phyloP scores from a whole-genome alignment of 2,797 vertebrate genomes.

The Coranthus polyacanthus region DNA sequence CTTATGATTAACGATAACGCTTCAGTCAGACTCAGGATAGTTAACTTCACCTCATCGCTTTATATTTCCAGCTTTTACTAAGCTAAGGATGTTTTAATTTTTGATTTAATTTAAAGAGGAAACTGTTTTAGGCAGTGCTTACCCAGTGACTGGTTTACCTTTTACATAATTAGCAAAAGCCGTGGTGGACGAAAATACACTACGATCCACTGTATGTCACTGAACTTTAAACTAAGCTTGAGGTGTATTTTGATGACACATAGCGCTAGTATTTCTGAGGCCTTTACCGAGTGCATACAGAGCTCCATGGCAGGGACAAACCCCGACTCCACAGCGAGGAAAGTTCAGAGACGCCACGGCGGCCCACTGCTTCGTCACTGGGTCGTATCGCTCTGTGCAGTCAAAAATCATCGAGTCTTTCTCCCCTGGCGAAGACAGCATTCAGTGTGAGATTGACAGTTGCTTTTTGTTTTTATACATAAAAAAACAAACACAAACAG shows the following conservation, averaged over 20 bases:
- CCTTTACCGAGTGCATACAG: conserved; percentile 94
- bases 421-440: conserved; percentile 86
- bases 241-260: background rate
- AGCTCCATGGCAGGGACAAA: conserved; percentile 93
- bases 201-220: no score
- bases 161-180: no score
- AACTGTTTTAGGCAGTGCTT: no score
- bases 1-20: no score
- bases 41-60: no score
- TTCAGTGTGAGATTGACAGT: background rate
- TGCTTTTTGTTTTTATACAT: background rate
- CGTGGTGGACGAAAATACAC: no score
- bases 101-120: no score
- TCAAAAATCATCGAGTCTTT: conserved; percentile 99
- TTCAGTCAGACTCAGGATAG: no score
- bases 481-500: background rate
- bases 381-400: conserved; percentile 96
- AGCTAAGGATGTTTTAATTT: no score
- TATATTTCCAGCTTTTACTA: no score
- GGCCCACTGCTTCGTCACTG: conserved; percentile 97
- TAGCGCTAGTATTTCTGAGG: conserved; percentile 3
- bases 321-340: conserved; percentile 94
- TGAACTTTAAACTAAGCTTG: background rate
- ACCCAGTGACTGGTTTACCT: no score
- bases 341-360: conserved; percentile 94